Evolutionary conservation across 2,888 invertebrate species (phyloP).

Genomic region (Rhorus exstirpatorius): DNA sequence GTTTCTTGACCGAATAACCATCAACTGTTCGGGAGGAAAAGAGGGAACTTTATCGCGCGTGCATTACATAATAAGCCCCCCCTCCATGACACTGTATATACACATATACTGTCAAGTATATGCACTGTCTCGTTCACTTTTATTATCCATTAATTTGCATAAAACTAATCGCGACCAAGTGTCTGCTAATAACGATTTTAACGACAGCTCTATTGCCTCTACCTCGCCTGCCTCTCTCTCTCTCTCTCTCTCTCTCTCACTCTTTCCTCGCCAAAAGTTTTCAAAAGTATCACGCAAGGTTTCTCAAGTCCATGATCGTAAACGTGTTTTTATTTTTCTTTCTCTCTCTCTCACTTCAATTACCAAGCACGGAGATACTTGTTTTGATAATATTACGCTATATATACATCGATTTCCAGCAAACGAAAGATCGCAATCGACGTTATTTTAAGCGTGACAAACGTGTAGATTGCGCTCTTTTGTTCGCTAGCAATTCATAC

Average conservation of each 20-base stretch:
- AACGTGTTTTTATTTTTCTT: neutral
- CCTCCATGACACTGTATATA: neutral
- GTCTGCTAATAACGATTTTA: slow-evolving; percentile 40
- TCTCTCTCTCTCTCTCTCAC: neutral
- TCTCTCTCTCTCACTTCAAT: neutral
- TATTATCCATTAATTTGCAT: slow-evolving; percentile 61
- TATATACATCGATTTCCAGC: neutral
- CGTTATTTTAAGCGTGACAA: neutral
- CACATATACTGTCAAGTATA: slow-evolving; percentile 20
- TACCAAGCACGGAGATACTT: neutral
- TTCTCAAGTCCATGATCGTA: slow-evolving; percentile 21
- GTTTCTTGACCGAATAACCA: slow-evolving; percentile 30
- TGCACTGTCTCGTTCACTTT: slow-evolving; percentile 40
- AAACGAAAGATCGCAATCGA: neutral
- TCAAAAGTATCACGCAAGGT: slow-evolving; percentile 2
- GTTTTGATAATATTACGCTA: neutral
- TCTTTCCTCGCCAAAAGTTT: neutral
- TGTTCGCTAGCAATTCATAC: neutral
- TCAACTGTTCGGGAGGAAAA: neutral
- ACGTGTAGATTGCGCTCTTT: neutral
- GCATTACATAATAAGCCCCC: slow-evolving; percentile 9
- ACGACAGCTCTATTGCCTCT: slow-evolving; percentile 31
- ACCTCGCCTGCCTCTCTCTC: neutral
- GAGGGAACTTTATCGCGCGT: neutral
- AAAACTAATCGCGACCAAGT: slow-evolving; percentile 42